A percentile compares a stretch with the other conserved stretches of the same genome.
Conservation (phyloP, 1,140 invertebrate genomes). For the Planococcus citri region DNA sequence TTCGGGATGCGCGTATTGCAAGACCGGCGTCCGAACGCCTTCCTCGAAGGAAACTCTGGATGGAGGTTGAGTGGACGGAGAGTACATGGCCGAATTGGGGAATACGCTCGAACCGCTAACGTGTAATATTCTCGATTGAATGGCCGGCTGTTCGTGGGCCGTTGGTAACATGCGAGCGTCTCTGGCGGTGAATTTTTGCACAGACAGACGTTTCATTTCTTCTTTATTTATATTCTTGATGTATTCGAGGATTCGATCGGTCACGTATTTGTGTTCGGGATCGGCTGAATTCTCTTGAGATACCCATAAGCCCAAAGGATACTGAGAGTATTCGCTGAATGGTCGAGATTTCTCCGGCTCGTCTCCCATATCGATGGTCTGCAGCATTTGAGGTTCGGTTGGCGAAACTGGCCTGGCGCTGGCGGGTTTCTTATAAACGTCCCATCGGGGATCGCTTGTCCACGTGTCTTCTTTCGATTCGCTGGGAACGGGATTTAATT, state of each 20-base stretch:
- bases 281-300: not conserved
- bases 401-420: not conserved
- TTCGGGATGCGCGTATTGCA: conserved; percentile 65
- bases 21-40: conserved; percentile 52
- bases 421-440: not conserved
- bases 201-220: conserved; percentile 36
- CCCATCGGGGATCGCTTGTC: not conserved
- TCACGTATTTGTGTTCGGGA: conserved; percentile 27
- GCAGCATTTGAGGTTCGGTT: not conserved
- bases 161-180: conserved; percentile 10
- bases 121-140: conserved; percentile 54
- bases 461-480: not conserved
- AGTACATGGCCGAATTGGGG: conserved; percentile 48
- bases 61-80: conserved; percentile 36
- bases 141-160: conserved; percentile 33
- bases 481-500: not conserved
- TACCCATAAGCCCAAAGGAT: conserved; percentile 12
- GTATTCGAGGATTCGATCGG: conserved; percentile 38
- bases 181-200: not conserved
- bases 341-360: not conserved
- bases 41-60: conserved; percentile 43
- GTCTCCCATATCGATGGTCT: conserved; percentile 7
- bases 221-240: conserved; percentile 49
- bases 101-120: conserved; percentile 47
- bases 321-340: not conserved